Evolutionary conservation across 2,113 vertebrate species (phyloP), one percentile per base, ranked within the genome.

Genomic region (Etheostoma spectabile): DNA sequence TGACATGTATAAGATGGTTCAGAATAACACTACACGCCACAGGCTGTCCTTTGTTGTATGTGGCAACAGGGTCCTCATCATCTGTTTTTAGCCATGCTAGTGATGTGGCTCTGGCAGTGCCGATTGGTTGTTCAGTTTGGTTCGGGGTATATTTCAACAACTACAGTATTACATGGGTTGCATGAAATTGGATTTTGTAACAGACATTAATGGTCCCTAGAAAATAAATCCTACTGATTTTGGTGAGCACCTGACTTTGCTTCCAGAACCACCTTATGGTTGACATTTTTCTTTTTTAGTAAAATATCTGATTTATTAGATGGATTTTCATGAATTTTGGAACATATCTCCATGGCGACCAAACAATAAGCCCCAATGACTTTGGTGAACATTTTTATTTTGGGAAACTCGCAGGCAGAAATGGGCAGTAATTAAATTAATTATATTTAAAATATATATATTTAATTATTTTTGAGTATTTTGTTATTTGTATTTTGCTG

Each of bases 21-120:
- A 64, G 18, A 63, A 45, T 62, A 51, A 66, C 19, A 10, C 3
- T 35, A 22, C 33, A 61, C 18, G 35, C 49, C 33, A 24, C 48
- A 45, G n/a, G 5, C 18, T 64, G 60, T 63, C 53, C 45, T 57
- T 46, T 71, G 68, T 71, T 72, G 8, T 64, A 38, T 56, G 77
- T 38, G 60, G 14, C 35, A 48, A 38, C 45, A 66, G 45, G 8
- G n/a, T 51, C 53, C 51, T 67, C 42, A 16, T 72, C 21, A 59
- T 30, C 38, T 46, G 11, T 42, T 68, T 70, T 68, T 22, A 55
- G 33, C 51, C 21, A 38, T 16, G 19, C 11, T 15, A n/a, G 38
- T 38, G 38, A 38, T 5, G 19, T 35, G 49, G 12, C 49, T 52
- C 15, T 53, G 30, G 12, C 49, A 15, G 8, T 35, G 19, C 38